Evolutionary conservation across 1,140 invertebrate species (phyloP), one percentile per base, ranked within the genome.

Genomic region (Agrilus planipennis): DNA sequence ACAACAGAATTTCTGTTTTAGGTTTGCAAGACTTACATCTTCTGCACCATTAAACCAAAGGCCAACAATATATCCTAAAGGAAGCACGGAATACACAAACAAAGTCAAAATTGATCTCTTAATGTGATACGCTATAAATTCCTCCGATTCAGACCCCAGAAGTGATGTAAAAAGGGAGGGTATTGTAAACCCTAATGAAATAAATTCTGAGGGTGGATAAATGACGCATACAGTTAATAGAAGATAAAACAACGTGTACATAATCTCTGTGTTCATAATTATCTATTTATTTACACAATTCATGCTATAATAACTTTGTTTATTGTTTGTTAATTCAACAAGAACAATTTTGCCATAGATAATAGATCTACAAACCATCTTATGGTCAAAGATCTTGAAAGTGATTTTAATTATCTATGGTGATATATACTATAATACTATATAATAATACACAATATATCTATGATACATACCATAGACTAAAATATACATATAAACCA

Each of bases 141-240:
- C 65, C 32, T 75, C 64, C 52, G 72, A 71, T 61, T 85, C 81
- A 22, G 71, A 76, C 1, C 79, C 80, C 18, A 86, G 65, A 45
- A 70, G 71, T 21, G 55, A 61, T 2, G 71, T 63, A 50, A 84
- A 82, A 29, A 85, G 40, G 48, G 70, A 69, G 45, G 78, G 69
- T 32, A 84, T 73, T 0, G 81, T 85, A 39, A 87, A 65, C 3
- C 83, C 83, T 32, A 77, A 71, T 5, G 79, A 74, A 11, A 80
- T 68, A 49, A 85, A 85, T 61, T 85, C 82, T 10, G 69, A 72
- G 0, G 81, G 81, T 16, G 80, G 81, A 65, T 81, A 83, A 34
- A 86, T 60, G 14, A 85, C 69, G 52, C 79, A 80, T 51, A 75
- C 68, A 19, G 74, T 71, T 27, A 84, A 65, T 37, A 84, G 51